Percentiles rank a stretch among this genome's conserved stretches.
phyloP scores from a whole-genome alignment of 1,140 invertebrate species.

The Sitobion miscanthi region DNA sequence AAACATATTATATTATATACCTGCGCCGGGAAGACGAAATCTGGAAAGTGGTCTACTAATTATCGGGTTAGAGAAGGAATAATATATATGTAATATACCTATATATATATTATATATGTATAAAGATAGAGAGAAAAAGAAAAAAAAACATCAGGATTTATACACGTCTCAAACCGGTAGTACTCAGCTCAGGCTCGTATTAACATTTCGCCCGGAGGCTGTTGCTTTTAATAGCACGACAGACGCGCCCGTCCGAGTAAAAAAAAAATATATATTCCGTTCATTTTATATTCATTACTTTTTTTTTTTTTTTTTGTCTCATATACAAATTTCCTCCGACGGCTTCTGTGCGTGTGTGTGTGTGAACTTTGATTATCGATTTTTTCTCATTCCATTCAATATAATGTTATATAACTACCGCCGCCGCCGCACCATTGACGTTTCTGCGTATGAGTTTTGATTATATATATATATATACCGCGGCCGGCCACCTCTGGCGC shows the following conservation, averaged over 20 bases:
- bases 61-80: constrained; percentile 44
- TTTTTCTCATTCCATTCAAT: constrained; percentile 18
- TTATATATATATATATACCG: too few relatives aligned
- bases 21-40: constrained; percentile 30
- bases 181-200: constrained; percentile 41
- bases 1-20: background rate
- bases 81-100: background rate
- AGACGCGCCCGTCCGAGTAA: constrained; percentile 29
- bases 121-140: background rate
- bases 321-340: constrained; percentile 32
- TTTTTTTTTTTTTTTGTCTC: background rate
- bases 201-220: constrained; percentile 50
- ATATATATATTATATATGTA: background rate
- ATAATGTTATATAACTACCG: background rate
- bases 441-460: constrained; percentile 11
- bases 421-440: background rate
- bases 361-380: constrained; percentile 12
- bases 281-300: constrained; percentile 30
- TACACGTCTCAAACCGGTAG: constrained; percentile 55
- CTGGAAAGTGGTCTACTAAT: constrained; percentile 55
- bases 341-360: constrained; percentile 40
- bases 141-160: constrained; percentile 43
- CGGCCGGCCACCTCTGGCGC: background rate
- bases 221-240: constrained; percentile 46
- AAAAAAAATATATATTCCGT: constrained; percentile 33